Evolutionary conservation across 2,113 vertebrate genomes (phyloP).

Genomic region (Mugil cephalus): DNA sequence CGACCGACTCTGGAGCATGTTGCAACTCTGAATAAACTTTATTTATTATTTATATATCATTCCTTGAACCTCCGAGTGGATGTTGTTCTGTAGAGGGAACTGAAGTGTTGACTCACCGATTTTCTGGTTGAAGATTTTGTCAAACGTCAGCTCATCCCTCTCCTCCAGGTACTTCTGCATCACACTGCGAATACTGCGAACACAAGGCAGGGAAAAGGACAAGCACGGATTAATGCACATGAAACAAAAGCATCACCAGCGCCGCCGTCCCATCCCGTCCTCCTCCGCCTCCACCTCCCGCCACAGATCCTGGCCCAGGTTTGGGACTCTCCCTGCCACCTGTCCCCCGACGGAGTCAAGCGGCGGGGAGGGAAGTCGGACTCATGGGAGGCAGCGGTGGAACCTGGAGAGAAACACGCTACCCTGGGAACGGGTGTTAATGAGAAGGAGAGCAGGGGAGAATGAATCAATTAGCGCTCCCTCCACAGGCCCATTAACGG

Average conservation of each 20-base stretch:
- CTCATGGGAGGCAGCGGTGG: conserved; percentile 47
- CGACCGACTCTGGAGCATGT: too few relatives aligned
- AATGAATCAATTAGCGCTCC: conserved; percentile 83
- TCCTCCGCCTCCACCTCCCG: conserved; percentile 21
- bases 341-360: conserved; percentile 47
- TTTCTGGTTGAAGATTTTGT: conserved; percentile 99
- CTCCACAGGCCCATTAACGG: conserved; percentile 78
- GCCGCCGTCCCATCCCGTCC: too few relatives aligned
- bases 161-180: conserved; percentile 99
- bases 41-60: too few relatives aligned
- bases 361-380: conserved; percentile 18
- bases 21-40: too few relatives aligned
- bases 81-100: too few relatives aligned
- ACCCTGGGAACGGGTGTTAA: conserved; percentile 79
- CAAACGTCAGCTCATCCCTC: conserved; percentile 94
- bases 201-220: conserved; percentile 41
- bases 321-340: conserved; percentile 65
- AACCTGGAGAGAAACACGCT: conserved; percentile 53
- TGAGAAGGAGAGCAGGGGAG: conserved; percentile 70
- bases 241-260: too few relatives aligned
- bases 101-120: conserved; percentile 90
- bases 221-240: too few relatives aligned
- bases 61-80: too few relatives aligned
- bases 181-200: conserved; percentile 94
- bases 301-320: conserved; percentile 48